Percentiles rank a stretch among this genome's conserved stretches.
phyloP scores from a whole-genome alignment of 2,797 vertebrate species.

The Sebastolobus alascanus region DNA sequence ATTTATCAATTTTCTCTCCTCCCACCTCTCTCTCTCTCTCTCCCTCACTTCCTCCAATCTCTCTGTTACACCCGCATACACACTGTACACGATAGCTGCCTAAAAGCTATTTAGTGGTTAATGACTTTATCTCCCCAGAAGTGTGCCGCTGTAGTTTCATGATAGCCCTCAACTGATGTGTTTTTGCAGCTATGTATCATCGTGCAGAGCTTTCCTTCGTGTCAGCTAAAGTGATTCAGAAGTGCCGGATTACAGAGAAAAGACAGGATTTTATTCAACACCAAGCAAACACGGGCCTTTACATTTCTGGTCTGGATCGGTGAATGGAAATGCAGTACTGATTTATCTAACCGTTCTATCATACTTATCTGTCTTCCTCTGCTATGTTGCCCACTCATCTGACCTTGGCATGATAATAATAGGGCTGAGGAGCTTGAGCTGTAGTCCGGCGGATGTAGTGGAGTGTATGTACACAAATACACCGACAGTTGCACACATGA shows the following conservation, averaged over 20 bases:
- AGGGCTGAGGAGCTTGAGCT: conserved; percentile 51
- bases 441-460: conserved; percentile 20
- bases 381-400: conserved; percentile 65
- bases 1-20: conserved; percentile 30
- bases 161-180: conserved; percentile 31
- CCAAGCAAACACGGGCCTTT: conserved; percentile 21
- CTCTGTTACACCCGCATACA: conserved; percentile 38
- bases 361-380: conserved; percentile 63
- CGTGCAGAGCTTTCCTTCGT: conserved; percentile 1
- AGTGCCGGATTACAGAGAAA: background rate
- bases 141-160: conserved; percentile 26
- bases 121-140: conserved; percentile 45
- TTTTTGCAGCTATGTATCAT: conserved; percentile 28
- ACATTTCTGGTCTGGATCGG: conserved; percentile 32
- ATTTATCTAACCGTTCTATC: conserved; percentile 40
- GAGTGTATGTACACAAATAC: conserved; percentile 48
- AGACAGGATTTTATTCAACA: conserved; percentile 19
- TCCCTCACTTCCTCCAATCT: conserved; percentile 37
- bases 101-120: conserved; percentile 55
- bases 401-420: conserved; percentile 70
- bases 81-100: conserved; percentile 18
- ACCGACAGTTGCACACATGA: conserved; percentile 52
- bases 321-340: conserved; percentile 54
- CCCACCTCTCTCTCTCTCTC: background rate
- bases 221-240: conserved; percentile 5